These are phyloP conservation scores for Thunnus thynnus DNA, from an alignment of 2,113 vertebrate species.

Conservation along the genomic window DNA sequence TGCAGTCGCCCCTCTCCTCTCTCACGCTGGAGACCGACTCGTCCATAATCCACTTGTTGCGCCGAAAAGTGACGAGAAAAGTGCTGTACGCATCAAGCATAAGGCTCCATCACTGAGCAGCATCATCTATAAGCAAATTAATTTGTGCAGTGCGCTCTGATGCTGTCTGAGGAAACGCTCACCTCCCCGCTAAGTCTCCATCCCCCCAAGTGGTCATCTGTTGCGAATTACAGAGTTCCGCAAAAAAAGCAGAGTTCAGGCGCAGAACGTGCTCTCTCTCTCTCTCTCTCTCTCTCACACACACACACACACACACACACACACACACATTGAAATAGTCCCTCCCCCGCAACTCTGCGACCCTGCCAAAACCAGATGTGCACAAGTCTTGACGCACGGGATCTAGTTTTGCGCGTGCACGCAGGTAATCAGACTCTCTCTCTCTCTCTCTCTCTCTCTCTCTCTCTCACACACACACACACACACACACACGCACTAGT, in stretches of 20 bases:
- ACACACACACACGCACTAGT: background rate
- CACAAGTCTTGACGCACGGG: constrained; percentile 38
- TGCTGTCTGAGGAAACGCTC: constrained; percentile 62
- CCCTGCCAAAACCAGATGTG: constrained; percentile 71
- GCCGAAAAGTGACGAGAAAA: constrained; percentile 4
- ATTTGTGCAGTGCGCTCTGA: constrained; percentile 53
- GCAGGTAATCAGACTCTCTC: constrained; percentile 35
- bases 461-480: background rate
- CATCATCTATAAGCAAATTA: constrained; percentile 27
- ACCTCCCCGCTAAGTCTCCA: constrained; percentile 69
- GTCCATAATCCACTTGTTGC: constrained; percentile 63
- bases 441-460: no score
- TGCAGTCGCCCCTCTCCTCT: constrained; percentile 49
- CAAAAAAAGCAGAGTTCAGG: constrained; percentile 48
- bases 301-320: constrained; percentile 44
- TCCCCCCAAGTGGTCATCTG: constrained; percentile 86
- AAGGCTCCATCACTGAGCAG: constrained; percentile 26
- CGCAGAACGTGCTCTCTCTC: constrained; percentile 11
- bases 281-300: background rate
- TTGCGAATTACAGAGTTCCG: constrained; percentile 80
- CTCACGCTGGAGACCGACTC: constrained; percentile 27
- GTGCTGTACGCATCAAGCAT: background rate
- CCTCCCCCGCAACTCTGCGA: constrained; percentile 72
- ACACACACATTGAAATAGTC: constrained; percentile 27
- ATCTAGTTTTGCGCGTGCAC: constrained; percentile 49